Percentiles rank a stretch among this genome's conserved stretches.
phyloP scores from a whole-genome alignment of 2,113 vertebrate species.

The Azemiops feae region DNA sequence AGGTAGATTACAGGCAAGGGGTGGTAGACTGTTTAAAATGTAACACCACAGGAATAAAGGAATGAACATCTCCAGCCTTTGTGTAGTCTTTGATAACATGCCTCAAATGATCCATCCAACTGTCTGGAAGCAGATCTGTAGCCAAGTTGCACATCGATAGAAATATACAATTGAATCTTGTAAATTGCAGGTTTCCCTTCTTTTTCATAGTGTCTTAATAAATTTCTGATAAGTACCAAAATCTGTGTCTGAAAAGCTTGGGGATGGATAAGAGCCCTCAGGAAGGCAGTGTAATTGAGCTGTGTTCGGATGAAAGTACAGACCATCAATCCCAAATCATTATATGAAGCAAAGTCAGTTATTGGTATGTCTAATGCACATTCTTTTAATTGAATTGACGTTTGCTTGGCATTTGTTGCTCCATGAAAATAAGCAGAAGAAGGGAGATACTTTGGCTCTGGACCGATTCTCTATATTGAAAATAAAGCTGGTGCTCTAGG shows the following conservation, averaged over 20 bases:
- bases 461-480: constrained; percentile 52
- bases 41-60: constrained; percentile 51
- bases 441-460: constrained; percentile 38
- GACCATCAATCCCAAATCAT: constrained; percentile 56
- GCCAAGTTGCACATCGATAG: constrained; percentile 64
- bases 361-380: constrained; percentile 61
- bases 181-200: constrained; percentile 65
- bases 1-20: background rate
- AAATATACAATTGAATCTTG: constrained; percentile 60
- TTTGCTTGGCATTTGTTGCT: constrained; percentile 59
- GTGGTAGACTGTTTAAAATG: constrained; percentile 57
- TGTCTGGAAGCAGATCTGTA: constrained; percentile 65
- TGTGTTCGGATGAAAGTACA: constrained; percentile 54
- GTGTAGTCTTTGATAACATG: constrained; percentile 62
- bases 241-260: constrained; percentile 58
- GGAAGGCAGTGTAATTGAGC: constrained; percentile 51
- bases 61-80: constrained; percentile 50
- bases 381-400: constrained; percentile 57
- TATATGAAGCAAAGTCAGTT: constrained; percentile 62
- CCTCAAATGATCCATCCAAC: constrained; percentile 64
- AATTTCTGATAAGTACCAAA: constrained; percentile 61
- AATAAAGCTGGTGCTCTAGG: constrained; percentile 37
- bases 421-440: constrained; percentile 53
- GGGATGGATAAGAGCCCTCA: constrained; percentile 43
- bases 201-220: constrained; percentile 62